Conservation (phyloP, 1,140 invertebrate genomes). For the Philopotamus ludificatus region DNA sequence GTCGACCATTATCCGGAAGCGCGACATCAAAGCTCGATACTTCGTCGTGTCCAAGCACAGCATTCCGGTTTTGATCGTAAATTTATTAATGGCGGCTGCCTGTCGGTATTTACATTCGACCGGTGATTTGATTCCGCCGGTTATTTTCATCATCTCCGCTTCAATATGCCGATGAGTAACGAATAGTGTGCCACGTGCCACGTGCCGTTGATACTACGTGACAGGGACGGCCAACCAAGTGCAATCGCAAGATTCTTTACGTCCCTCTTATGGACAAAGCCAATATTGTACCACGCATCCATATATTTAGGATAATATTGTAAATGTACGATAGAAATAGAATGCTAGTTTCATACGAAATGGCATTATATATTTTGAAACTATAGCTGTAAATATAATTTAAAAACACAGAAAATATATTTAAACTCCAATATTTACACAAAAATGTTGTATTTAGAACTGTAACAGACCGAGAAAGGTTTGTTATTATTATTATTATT, state of each 20-base stretch:
- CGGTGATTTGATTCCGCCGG: slow-evolving; percentile 26
- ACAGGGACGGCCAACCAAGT: slow-evolving; percentile 27
- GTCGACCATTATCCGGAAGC: not conserved
- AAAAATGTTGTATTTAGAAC: too few relatives aligned
- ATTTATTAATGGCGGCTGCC: slow-evolving; percentile 7
- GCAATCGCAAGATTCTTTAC: slow-evolving; percentile 35
- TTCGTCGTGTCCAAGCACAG: not conserved
- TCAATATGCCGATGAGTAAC: slow-evolving; percentile 38
- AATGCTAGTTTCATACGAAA: too few relatives aligned
- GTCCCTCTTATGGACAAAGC: too few relatives aligned
- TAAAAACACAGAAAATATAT: too few relatives aligned
- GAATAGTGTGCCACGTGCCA: slow-evolving; percentile 36
- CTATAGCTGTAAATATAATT: too few relatives aligned
- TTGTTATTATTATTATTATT: too few relatives aligned
- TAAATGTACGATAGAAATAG: too few relatives aligned
- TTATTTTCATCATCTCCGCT: slow-evolving; percentile 36
- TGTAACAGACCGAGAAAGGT: too few relatives aligned
- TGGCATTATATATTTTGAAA: too few relatives aligned
- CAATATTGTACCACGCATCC: too few relatives aligned
- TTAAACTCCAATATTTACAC: too few relatives aligned
- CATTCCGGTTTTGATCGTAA: slow-evolving; percentile 9
- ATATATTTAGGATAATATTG: too few relatives aligned
- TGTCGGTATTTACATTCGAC: slow-evolving; percentile 25
- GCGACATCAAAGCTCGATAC: not conserved
- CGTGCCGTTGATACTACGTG: slow-evolving; percentile 14